Evolutionary conservation across 2,888 invertebrate species (phyloP).

Genomic region (Eristalis intricaria): DNA sequence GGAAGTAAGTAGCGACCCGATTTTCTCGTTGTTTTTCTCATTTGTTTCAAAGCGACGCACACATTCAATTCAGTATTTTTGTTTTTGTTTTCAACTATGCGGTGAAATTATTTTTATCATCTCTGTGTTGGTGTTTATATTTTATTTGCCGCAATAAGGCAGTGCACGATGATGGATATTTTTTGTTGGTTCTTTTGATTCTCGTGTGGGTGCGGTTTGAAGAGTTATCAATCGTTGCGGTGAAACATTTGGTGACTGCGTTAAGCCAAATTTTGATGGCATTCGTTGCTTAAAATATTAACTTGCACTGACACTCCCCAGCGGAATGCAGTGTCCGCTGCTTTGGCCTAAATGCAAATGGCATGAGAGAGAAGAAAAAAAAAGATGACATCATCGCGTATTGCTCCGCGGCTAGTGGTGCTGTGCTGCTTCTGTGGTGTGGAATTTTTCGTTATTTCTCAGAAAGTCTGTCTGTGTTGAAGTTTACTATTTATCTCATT

Average conservation of each 20-base stretch:
- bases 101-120: conserved; percentile 35
- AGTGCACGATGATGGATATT: conserved; percentile 2
- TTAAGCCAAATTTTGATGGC: conserved; percentile 9
- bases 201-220: conserved; percentile 48
- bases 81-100: conserved; percentile 38
- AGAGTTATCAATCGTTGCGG: conserved; percentile 12
- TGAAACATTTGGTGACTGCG: conserved; percentile 23
- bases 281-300: conserved; percentile 10
- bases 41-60: background rate
- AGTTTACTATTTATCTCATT: conserved; percentile 30
- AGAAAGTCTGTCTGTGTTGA: conserved; percentile 32
- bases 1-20: conserved; percentile 53
- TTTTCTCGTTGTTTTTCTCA: background rate
- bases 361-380: conserved; percentile 23
- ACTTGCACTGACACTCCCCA: conserved; percentile 31
- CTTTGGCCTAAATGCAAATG: conserved; percentile 5
- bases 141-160: conserved; percentile 6
- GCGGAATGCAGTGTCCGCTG: background rate
- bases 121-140: conserved; percentile 26
- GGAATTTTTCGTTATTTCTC: conserved; percentile 36
- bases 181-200: conserved; percentile 1
- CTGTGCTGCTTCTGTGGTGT: conserved; percentile 26
- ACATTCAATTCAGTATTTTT: conserved; percentile 11
- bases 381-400: conserved; percentile 67
- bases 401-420: background rate